Evolutionary conservation across 2,888 invertebrate genomes (phyloP), one percentile per base, ranked within the genome.

Genomic region (Xanthostigma xanthostigma): DNA sequence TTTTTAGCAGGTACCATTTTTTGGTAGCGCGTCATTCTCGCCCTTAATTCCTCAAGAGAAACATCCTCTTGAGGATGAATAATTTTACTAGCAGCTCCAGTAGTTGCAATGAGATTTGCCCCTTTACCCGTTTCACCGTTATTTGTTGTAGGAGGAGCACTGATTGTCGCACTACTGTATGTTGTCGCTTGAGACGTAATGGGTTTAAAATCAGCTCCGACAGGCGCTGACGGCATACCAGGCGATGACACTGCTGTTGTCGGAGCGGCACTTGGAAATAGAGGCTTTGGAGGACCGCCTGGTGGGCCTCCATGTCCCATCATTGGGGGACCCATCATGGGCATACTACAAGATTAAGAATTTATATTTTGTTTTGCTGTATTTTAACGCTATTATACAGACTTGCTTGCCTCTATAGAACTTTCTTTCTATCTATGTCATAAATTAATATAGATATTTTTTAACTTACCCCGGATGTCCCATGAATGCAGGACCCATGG

Each of bases 41-140:
- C 82, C 45, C 84, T 72, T 55, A 87, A 77, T 68, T 92, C 90
- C 64, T 91, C 91, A 64, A 91, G 63, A 35, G 94, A 94, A 47
- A 92, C 79, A 66, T 93, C 92, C 65, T 95, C 94, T 1, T 89
- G 83, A 0, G 95, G 95, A 67, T 95, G 95, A 56, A 95, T 79
- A 49, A 95, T 94, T 69, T 86, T 85, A 60, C 89, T 87, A 38
- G 87, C 82, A 8, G 89, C 84, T 41, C 88, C 85, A 8, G 85
- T 82, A n/a, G 84, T 78, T 11, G 81, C 81, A 46, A 87, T 84
- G 9, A 83, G 73, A 39, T 67, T 64, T 13, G 57, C 37, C 62
- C 59, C 55, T 62, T 68, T 47, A 61, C 57, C 63, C 14, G 72
- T 69, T 3, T 58, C 50, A 41, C 56, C 53, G 8, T 62, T 62